phyloP scores from a whole-genome alignment of 2,113 vertebrate species.

The Balaeniceps rex region DNA sequence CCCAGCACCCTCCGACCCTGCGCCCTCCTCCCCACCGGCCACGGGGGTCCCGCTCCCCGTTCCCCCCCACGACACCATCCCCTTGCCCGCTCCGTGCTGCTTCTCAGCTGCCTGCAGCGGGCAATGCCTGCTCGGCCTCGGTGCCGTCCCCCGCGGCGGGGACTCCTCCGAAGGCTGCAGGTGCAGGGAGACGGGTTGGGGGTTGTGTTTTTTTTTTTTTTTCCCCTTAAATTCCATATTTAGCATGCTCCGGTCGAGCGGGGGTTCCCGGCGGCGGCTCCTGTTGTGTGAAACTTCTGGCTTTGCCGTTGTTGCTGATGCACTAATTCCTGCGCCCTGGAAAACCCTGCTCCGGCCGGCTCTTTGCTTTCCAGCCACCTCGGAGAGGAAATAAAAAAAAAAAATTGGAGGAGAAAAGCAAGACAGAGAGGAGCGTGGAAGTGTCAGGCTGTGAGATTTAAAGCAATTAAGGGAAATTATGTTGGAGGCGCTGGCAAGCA shows the following conservation, averaged over 20 bases:
- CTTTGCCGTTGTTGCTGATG: neutral
- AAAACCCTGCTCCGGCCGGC: neutral
- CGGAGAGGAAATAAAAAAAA: neutral
- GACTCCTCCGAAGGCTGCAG: neutral
- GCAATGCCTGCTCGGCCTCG: neutral
- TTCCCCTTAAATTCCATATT: neutral
- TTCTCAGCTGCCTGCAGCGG: neutral
- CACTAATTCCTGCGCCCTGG: neutral
- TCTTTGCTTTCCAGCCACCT: neutral
- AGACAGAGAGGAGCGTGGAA: constrained; percentile 26
- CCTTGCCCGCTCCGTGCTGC: neutral
- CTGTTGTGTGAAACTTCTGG: constrained; percentile 52
- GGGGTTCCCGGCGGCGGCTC: constrained; percentile 1
- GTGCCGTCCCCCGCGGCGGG: accelerated
- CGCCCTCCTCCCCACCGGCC: neutral
- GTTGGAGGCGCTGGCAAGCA: constrained; percentile 6
- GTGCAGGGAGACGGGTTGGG: neutral
- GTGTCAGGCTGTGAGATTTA: constrained; percentile 48
- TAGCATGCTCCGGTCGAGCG: neutral
- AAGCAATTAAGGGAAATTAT: constrained; percentile 45
- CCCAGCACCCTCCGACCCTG: neutral
- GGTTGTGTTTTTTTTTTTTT: neutral
- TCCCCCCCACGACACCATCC: accelerated
- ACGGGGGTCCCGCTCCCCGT: neutral
- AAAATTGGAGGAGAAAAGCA: neutral